Conservation (phyloP, 1,140 invertebrate genomes). For the Drosophila sp. region DNA sequence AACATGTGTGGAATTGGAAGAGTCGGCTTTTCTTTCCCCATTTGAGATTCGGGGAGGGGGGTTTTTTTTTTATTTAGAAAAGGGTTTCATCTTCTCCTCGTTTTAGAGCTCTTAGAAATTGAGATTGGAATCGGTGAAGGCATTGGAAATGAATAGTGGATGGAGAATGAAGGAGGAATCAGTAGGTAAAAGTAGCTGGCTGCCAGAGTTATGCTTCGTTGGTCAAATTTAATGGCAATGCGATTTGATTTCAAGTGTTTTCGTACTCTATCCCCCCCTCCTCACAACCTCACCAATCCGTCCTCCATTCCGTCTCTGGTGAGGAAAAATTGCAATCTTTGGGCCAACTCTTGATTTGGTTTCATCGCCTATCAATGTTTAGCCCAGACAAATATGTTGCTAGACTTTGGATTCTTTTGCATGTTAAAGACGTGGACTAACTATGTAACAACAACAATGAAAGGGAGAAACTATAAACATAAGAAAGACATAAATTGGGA, state of each 20-base stretch:
- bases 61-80: constrained; percentile 4
- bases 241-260: constrained; percentile 64
- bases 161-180: neutral
- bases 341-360: neutral
- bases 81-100: constrained; percentile 9
- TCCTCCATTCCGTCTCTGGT: neutral
- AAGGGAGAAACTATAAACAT: no score
- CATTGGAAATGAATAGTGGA: neutral
- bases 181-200: constrained; percentile 9
- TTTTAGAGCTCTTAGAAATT: constrained; percentile 10
- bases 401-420: neutral
- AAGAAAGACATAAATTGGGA: no score
- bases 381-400: neutral
- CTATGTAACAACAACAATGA: no score
- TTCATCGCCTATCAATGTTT: constrained; percentile 6
- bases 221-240: constrained; percentile 66
- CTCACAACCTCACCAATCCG: neutral
- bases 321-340: neutral
- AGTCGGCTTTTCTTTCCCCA: constrained; percentile 41
- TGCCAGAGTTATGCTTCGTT: constrained; percentile 53
- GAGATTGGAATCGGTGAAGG: constrained; percentile 6
- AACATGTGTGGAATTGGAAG: constrained; percentile 73
- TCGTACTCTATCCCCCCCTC: neutral
- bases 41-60: no score
- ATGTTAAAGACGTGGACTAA: no score